Conservation (phyloP, 2,888 invertebrate genomes). For the Argyra leucocephala region DNA sequence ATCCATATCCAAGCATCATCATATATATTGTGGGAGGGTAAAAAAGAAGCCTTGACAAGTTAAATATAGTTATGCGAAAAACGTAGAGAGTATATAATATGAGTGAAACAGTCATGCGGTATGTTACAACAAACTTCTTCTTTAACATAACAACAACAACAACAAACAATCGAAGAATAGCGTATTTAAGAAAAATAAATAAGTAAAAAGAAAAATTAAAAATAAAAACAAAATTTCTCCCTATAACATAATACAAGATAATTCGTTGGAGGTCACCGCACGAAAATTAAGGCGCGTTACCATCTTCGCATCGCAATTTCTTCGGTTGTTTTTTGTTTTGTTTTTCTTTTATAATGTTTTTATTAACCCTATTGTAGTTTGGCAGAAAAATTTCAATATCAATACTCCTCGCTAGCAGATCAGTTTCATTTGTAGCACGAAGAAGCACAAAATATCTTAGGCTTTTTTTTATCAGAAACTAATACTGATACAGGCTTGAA, state of each 20-base stretch:
- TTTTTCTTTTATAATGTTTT: neutral
- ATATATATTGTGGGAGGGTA: conserved; percentile 2
- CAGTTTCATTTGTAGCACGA: too few species aligned
- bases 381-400: too few species aligned
- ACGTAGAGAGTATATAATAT: neutral
- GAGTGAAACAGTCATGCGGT: neutral
- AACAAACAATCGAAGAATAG: neutral
- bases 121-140: too few species aligned
- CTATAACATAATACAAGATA: neutral
- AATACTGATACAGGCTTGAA: too few species aligned
- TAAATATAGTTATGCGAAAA: conserved; percentile 11
- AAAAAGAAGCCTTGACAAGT: conserved; percentile 8
- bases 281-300: conserved; percentile 6
- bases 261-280: conserved; percentile 6
- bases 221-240: neutral
- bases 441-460: too few species aligned
- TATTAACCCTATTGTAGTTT: too few species aligned
- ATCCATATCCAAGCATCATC: neutral
- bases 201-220: too few species aligned
- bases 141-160: neutral
- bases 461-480: too few species aligned
- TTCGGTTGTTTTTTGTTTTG: neutral
- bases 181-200: neutral
- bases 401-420: too few species aligned
- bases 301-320: neutral